Evolutionary conservation across 1,140 invertebrate species (phyloP).

Genomic region (Pseudobourletiella spinata): DNA sequence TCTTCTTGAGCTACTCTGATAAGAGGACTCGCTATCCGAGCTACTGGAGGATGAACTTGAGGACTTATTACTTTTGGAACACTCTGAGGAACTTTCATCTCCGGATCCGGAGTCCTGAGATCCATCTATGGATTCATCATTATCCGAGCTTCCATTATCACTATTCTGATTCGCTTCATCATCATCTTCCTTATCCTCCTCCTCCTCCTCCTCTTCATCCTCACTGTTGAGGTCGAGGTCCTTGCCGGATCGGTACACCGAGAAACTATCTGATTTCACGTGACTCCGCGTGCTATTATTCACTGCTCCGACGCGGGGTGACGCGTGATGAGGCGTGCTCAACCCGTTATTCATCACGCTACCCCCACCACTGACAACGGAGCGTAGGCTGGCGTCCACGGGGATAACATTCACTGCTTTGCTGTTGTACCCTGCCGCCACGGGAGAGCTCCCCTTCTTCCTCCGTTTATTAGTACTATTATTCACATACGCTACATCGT

Average conservation of each 20-base stretch:
- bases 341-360: too few species aligned
- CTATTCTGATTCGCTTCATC: constrained; percentile 18
- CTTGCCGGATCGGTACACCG: constrained; percentile 46
- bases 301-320: neutral
- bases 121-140: neutral
- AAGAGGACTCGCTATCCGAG: neutral
- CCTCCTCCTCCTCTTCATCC: constrained; percentile 20
- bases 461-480: too few species aligned
- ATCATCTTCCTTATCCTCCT: constrained; percentile 27
- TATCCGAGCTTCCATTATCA: neutral
- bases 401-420: too few species aligned
- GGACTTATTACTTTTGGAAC: neutral
- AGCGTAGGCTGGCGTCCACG: too few species aligned
- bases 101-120: neutral
- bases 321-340: too few species aligned
- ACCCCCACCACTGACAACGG: too few species aligned
- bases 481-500: too few species aligned
- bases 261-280: constrained; percentile 44
- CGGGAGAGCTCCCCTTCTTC: too few species aligned
- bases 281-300: constrained; percentile 27
- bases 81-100: neutral
- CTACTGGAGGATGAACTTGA: neutral
- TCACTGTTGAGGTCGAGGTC: constrained; percentile 17
- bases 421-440: too few species aligned
- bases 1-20: constrained; percentile 7